Conservation (phyloP, 1,140 invertebrate genomes). For the Coptotermes formosanus region DNA sequence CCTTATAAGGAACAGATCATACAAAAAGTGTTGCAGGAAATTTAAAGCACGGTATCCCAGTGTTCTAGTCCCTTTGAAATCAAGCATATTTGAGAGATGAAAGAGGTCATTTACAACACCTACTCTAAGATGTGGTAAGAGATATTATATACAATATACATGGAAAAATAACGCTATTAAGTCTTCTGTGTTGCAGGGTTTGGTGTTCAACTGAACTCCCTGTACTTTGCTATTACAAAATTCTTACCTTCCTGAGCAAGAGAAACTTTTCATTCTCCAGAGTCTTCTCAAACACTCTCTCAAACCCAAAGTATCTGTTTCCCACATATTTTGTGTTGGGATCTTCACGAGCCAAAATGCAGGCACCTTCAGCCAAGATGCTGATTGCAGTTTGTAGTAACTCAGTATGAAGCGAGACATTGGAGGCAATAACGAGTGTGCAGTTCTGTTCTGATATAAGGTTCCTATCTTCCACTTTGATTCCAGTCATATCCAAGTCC, state of each 20-base stretch:
- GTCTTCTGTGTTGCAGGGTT: too few relatives aligned
- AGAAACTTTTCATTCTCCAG: neutral
- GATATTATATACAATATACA: too few relatives aligned
- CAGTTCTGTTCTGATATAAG: slow-evolving; percentile 56
- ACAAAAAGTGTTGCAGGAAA: too few relatives aligned
- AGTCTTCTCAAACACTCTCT: neutral
- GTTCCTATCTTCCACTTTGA: slow-evolving; percentile 63
- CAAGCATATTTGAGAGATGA: too few relatives aligned
- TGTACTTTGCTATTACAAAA: too few relatives aligned
- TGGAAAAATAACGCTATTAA: too few relatives aligned
- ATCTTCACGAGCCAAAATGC: neutral
- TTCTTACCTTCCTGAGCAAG: neutral
- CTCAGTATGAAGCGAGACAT: slow-evolving; percentile 40
- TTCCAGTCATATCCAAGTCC: slow-evolving; percentile 40
- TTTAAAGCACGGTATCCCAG: too few relatives aligned
- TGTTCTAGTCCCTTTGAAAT: too few relatives aligned
- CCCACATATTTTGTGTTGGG: neutral
- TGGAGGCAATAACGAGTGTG: slow-evolving; percentile 53
- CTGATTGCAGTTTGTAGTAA: slow-evolving; percentile 37
- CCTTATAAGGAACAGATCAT: too few relatives aligned
- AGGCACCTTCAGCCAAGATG: neutral
- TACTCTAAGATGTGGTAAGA: too few relatives aligned
- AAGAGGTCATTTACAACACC: too few relatives aligned
- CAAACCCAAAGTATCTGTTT: neutral
- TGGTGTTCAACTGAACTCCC: too few relatives aligned